These are phyloP conservation scores for Melanotaenia trifasciata DNA, from an alignment of 2,797 vertebrate genomes.

Conservation along the genomic window DNA sequence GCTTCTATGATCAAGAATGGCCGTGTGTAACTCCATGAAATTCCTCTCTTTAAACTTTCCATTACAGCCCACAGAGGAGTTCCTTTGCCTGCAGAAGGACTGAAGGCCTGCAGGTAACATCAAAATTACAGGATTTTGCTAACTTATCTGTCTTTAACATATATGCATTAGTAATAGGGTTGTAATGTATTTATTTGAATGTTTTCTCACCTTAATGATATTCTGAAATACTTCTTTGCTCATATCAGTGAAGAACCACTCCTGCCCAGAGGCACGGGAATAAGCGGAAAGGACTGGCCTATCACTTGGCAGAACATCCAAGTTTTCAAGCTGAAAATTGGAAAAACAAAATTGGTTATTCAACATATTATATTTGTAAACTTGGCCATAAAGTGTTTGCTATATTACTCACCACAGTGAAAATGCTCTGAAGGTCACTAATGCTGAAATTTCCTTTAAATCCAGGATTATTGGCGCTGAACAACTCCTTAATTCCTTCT, in stretches of 20 bases:
- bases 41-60: slow-evolving; percentile 71
- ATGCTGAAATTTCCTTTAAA: slow-evolving; percentile 78
- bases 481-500: slow-evolving; percentile 84
- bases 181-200: background rate
- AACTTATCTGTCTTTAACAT: background rate
- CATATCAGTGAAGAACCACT: slow-evolving; percentile 81
- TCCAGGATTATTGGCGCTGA: slow-evolving; percentile 63
- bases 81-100: slow-evolving; percentile 66
- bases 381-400: background rate
- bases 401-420: slow-evolving; percentile 80
- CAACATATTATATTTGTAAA: background rate
- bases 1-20: slow-evolving; percentile 75
- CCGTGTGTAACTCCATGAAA: slow-evolving; percentile 76
- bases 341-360: background rate
- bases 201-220: slow-evolving; percentile 78
- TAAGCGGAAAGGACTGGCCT: slow-evolving; percentile 79
- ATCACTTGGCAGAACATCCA: slow-evolving; percentile 80
- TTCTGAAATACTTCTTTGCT: slow-evolving; percentile 78
- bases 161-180: background rate
- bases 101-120: slow-evolving; percentile 67
- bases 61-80: slow-evolving; percentile 69
- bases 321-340: slow-evolving; percentile 83
- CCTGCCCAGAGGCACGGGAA: slow-evolving; percentile 84
- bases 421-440: slow-evolving; percentile 77
- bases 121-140: slow-evolving; percentile 5